phyloP scores from a whole-genome alignment of 64 coral and sea anemone species.

The Montipora efflorescens region DNA sequence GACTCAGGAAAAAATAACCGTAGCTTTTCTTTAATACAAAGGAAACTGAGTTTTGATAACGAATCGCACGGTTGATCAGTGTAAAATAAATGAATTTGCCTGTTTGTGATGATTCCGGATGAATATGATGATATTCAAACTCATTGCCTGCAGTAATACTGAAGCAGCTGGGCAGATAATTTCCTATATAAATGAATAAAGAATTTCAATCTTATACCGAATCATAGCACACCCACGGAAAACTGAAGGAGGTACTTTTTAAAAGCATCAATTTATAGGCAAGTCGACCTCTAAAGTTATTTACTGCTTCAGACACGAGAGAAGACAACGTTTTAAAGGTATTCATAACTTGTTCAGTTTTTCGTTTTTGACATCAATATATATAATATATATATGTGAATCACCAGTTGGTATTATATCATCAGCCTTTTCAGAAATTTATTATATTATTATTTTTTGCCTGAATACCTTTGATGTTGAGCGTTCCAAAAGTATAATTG shows the following conservation, averaged over 20 bases:
- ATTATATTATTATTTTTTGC: too few relatives aligned
- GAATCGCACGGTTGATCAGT: neutral
- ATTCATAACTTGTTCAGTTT: too few relatives aligned
- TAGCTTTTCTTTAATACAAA: neutral
- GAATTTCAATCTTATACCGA: neutral
- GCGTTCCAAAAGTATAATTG: too few relatives aligned
- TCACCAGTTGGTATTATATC: too few relatives aligned
- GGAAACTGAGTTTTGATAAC: neutral
- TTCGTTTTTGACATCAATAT: too few relatives aligned
- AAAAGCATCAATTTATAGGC: too few relatives aligned
- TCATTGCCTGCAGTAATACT: neutral
- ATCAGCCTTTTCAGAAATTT: too few relatives aligned
- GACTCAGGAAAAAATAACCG: neutral
- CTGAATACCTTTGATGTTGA: too few relatives aligned
- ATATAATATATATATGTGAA: too few relatives aligned
- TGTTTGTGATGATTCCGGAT: neutral
- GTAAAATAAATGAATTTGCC: constrained; percentile 13
- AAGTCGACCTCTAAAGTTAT: too few relatives aligned
- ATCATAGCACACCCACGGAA: neutral
- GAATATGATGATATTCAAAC: neutral
- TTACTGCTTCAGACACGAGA: too few relatives aligned
- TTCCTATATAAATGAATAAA: neutral
- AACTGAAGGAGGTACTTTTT: neutral
- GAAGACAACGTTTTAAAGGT: too few relatives aligned
- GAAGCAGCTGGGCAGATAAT: neutral